phyloP scores from a whole-genome alignment of 64 coral and sea anemone genomes.

The Actinia equina region DNA sequence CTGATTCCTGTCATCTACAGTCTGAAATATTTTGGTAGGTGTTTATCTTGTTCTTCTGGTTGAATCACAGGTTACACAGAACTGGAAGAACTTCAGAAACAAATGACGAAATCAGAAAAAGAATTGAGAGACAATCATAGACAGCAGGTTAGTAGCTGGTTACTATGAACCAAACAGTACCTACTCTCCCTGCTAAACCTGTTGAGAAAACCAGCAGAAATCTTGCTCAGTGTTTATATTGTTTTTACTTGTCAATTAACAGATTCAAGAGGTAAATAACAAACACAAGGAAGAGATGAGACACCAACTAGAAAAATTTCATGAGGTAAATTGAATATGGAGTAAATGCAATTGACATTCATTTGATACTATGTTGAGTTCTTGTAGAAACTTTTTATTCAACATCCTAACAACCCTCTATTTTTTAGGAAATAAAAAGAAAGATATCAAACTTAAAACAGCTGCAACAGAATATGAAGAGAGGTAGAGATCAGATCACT shows the following conservation, averaged over 20 bases:
- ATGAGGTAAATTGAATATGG: conserved; percentile 49
- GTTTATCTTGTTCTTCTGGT: not conserved
- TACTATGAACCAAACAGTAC: no score
- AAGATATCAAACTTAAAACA: conserved; percentile 77
- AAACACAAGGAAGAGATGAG: conserved; percentile 84
- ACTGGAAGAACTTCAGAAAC: conserved; percentile 66
- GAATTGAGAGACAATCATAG: conserved; percentile 68
- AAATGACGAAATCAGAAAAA: conserved; percentile 73
- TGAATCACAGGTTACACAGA: conserved; percentile 41
- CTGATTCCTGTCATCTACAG: no score
- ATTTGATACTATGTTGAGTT: not conserved
- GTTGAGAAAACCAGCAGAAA: not conserved
- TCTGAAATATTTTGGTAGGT: not conserved
- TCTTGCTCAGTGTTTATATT: not conserved
- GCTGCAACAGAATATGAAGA: conserved; percentile 74
- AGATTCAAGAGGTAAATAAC: conserved; percentile 74
- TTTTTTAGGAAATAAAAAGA: conserved; percentile 67
- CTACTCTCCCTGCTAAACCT: not conserved
- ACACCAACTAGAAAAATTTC: conserved; percentile 80
- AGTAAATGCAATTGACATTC: not conserved
- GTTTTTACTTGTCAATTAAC: not conserved
- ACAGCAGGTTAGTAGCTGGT: conserved; percentile 59
- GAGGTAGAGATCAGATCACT: conserved; percentile 38
- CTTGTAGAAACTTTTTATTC: not conserved
- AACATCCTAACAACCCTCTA: not conserved